Base-by-base conservation (phyloP, 2,113 vertebrate genomes). In the Paralichthys olivaceus region DNA sequence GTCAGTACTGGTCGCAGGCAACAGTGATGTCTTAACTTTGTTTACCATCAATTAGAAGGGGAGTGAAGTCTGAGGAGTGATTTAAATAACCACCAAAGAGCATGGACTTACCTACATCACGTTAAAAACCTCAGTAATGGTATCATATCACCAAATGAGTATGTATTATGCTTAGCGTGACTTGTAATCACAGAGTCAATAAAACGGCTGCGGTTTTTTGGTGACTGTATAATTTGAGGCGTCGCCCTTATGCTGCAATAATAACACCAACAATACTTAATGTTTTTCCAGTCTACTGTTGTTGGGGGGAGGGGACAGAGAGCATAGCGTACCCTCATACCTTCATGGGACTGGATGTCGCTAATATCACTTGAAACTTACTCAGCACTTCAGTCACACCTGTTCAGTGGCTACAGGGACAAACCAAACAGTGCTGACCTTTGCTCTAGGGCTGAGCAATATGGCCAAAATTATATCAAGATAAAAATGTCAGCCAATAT, bases 111-210 rank as follows among this genome's bases (percentile, higher is more conserved):
- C 37, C 79, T 79, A 17, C 34, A 56, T 45, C 22, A 57, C 61
- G 26, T 4, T 60, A 11, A 43, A 81, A 70, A 54, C 66, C 63
- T 20, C 63, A 75, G 77, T 64, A 77, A 81, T 79, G 69, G 81
- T 75, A 84, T 85, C 75, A 84, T 45, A 80, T 76, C 67, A 60
- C 69, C 40, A 77, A 86, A 89, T 81, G 40, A 68, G 79, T 77
- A 70, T 80, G 59, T 55, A 65, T 88, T 74, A 65, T 68, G 47
- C 58, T 62, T 19, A 43, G 62, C 37, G 51, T 58, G 60, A 64
- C 81, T 84, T 79, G 58, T 78, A 85, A 85, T 89, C 37, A 86
- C 53, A 67, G 66, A 75, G 71, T 82, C 56, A 62, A 64, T 37
- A 80, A 73, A 87, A 70, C 84, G 80, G 77, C 73, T 78, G 72